These are phyloP conservation scores for Rhogogaster chlorosoma DNA, from an alignment of 2,888 invertebrate species.

Conservation along the genomic window DNA sequence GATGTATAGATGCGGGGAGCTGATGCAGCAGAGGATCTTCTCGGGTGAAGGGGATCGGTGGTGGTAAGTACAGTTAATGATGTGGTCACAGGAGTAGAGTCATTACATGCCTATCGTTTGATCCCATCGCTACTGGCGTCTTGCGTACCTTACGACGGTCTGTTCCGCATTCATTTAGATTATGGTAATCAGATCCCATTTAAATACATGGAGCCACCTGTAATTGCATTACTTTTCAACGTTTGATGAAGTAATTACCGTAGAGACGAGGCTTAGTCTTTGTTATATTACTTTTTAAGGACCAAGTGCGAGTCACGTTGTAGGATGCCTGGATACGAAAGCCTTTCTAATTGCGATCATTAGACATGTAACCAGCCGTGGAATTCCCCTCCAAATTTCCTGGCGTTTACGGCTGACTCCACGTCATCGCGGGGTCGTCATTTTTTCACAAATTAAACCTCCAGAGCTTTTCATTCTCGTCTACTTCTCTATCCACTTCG, in stretches of 20 bases:
- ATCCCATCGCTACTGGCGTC: constrained; percentile 63
- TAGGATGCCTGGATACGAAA: constrained; percentile 21
- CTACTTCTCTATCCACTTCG: not conserved
- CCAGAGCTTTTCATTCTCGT: not conserved
- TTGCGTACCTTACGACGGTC: constrained; percentile 58
- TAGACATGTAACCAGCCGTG: constrained; percentile 7
- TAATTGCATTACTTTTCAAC: constrained; percentile 59
- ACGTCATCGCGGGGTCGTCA: not conserved
- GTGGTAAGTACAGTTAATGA: constrained; percentile 61
- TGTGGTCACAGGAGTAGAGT: constrained; percentile 66
- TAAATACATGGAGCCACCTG: constrained; percentile 59
- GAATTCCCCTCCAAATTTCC: not conserved
- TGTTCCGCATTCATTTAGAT: constrained; percentile 62
- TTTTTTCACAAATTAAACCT: not conserved
- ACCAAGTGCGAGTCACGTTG: constrained; percentile 30
- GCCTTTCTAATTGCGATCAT: constrained; percentile 32
- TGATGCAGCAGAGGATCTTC: not conserved
- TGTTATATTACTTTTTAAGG: constrained; percentile 43
- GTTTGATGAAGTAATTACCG: constrained; percentile 62
- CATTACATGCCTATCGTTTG: constrained; percentile 65
- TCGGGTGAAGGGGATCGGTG: not conserved
- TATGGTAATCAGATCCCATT: constrained; percentile 65
- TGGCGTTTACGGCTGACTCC: not conserved
- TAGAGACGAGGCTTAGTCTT: constrained; percentile 33
- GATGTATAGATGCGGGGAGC: not conserved